Percentiles rank a stretch among this genome's conserved stretches.
phyloP scores from a whole-genome alignment of 2,113 vertebrate genomes.

The Hydrolagus affinis region DNA sequence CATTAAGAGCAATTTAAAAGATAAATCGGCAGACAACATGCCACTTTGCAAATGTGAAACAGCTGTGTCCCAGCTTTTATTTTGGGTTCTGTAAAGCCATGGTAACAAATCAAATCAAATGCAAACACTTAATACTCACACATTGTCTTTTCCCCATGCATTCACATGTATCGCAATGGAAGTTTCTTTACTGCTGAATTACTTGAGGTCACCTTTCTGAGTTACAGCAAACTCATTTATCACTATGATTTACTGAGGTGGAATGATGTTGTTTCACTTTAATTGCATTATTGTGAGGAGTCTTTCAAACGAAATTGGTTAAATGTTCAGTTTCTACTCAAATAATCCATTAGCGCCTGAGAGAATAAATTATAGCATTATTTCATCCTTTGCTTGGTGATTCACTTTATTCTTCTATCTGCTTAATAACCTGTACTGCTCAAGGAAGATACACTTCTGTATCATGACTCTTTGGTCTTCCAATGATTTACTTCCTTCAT shows the following conservation, averaged over 20 bases:
- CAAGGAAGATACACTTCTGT: slow-evolving; percentile 2
- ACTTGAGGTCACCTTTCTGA: slow-evolving; percentile 13
- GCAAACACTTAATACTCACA: slow-evolving; percentile 16
- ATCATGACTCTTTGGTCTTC: neutral
- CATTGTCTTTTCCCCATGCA: neutral
- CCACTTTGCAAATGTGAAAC: slow-evolving; percentile 28
- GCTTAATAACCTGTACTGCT: neutral
- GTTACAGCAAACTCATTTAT: slow-evolving; percentile 17
- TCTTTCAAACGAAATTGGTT: slow-evolving; percentile 3
- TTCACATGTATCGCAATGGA: slow-evolving; percentile 8
- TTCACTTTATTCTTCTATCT: neutral
- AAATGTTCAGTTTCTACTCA: neutral
- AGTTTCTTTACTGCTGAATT: slow-evolving; percentile 2
- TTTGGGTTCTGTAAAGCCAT: neutral
- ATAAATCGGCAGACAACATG: slow-evolving; percentile 19
- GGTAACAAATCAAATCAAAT: slow-evolving; percentile 29
- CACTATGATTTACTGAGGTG: neutral
- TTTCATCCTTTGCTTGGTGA: slow-evolving; percentile 16
- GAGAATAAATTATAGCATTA: slow-evolving; percentile 7
- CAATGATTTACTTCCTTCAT: neutral
- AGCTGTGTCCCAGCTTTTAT: slow-evolving; percentile 24
- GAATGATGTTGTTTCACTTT: slow-evolving; percentile 1
- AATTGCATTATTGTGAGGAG: slow-evolving; percentile 19
- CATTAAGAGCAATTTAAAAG: slow-evolving; percentile 28
- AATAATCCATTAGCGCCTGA: slow-evolving; percentile 14